phyloP scores from a whole-genome alignment of 2,888 invertebrate genomes.

The Nymphalis urticae region DNA sequence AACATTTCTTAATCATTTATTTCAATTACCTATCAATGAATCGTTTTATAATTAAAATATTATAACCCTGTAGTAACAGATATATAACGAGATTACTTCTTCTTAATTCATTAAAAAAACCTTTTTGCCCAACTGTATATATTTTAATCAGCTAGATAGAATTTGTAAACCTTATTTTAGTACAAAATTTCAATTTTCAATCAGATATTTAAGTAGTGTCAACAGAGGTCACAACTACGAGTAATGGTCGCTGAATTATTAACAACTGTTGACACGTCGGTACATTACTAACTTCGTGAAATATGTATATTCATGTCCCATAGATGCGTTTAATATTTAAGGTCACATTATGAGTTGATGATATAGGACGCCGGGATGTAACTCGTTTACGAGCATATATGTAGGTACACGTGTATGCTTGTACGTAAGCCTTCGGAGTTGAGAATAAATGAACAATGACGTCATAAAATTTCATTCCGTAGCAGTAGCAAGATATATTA shows the following conservation, averaged over 20 bases:
- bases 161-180: not conserved
- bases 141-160: too few species aligned
- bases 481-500: too few species aligned
- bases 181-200: slow-evolving; percentile 10
- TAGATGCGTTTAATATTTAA: slow-evolving; percentile 36
- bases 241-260: slow-evolving; percentile 38
- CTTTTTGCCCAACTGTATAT: too few species aligned
- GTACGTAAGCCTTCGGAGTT: not conserved
- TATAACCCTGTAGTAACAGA: too few species aligned
- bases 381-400: slow-evolving; percentile 3
- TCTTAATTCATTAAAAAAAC: too few species aligned
- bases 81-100: too few species aligned
- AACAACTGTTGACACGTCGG: slow-evolving; percentile 24
- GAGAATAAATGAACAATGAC: slow-evolving; percentile 1
- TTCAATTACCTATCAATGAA: too few species aligned
- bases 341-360: slow-evolving; percentile 22
- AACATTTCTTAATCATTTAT: too few species aligned
- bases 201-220: slow-evolving; percentile 22
- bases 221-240: slow-evolving; percentile 23
- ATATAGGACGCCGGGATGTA: slow-evolving; percentile 6
- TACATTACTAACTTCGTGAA: slow-evolving; percentile 33
- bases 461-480: not conserved
- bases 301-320: slow-evolving; percentile 30
- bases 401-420: not conserved
- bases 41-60: too few species aligned